phyloP scores from a whole-genome alignment of 2,113 vertebrate genomes.

The Vicugna pacos region DNA sequence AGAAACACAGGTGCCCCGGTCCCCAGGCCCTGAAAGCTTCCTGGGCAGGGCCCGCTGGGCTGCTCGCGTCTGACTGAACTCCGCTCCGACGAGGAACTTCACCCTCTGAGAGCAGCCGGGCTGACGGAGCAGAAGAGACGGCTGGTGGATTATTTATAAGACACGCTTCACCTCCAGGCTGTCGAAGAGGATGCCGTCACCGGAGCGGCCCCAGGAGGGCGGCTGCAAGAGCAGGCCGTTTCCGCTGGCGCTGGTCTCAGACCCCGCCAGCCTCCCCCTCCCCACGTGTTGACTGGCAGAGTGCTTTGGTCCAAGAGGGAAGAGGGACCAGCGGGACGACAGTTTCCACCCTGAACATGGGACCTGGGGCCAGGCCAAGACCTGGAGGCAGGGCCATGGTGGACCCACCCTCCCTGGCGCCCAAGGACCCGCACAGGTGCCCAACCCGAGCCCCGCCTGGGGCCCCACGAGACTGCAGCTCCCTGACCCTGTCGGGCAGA shows the following conservation, averaged over 20 bases:
- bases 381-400: rapidly evolving
- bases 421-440: background rate
- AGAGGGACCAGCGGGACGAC: background rate
- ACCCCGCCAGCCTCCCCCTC: rapidly evolving
- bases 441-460: rapidly evolving
- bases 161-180: background rate
- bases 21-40: background rate
- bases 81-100: background rate
- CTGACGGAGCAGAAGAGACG: background rate
- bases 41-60: rapidly evolving
- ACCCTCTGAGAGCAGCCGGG: background rate
- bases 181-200: background rate
- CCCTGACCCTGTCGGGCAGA: rapidly evolving
- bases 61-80: background rate
- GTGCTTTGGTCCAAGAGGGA: background rate
- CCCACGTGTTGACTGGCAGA: background rate
- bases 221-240: background rate
- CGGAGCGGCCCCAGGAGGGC: rapidly evolving
- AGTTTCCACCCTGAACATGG: background rate
- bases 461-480: background rate
- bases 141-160: slow-evolving; percentile 64
- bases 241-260: too few relatives aligned
- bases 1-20: background rate
- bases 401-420: rapidly evolving
- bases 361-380: background rate